Evolutionary conservation across 2,888 invertebrate species (phyloP).

Genomic region (Amorpha juglandis): DNA sequence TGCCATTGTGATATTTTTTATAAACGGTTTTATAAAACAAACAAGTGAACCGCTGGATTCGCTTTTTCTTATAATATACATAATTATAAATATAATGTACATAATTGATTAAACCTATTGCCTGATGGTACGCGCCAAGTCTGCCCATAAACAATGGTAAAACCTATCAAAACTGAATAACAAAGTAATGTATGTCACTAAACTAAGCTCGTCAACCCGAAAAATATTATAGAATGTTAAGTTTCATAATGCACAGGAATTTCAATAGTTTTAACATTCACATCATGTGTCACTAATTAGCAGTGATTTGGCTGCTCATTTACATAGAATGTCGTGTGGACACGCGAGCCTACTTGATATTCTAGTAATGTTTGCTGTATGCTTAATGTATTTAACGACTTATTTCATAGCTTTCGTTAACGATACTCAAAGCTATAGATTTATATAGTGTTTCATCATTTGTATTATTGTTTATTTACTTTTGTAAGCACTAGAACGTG

Average conservation of each 20-base stretch:
- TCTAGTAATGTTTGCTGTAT: not conserved
- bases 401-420: not conserved
- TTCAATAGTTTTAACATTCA: slow-evolving; percentile 7
- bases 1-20: too few relatives aligned
- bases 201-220: too few relatives aligned
- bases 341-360: slow-evolving; percentile 14
- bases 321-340: not conserved
- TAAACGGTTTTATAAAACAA: too few relatives aligned
- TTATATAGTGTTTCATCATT: not conserved
- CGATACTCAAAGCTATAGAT: not conserved
- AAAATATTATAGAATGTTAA: not conserved
- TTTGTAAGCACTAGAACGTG: not conserved
- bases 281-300: slow-evolving; percentile 16
- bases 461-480: not conserved
- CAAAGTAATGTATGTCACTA: too few relatives aligned
- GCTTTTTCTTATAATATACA: too few relatives aligned
- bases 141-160: too few relatives aligned
- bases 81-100: too few relatives aligned
- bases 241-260: not conserved
- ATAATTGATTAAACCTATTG: too few relatives aligned
- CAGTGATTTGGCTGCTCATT: slow-evolving; percentile 7
- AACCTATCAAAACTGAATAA: too few relatives aligned
- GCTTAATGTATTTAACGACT: not conserved
- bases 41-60: too few relatives aligned
- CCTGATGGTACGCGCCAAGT: too few relatives aligned